phyloP scores from a whole-genome alignment of 2,113 vertebrate species.

The Cairina moschata region DNA sequence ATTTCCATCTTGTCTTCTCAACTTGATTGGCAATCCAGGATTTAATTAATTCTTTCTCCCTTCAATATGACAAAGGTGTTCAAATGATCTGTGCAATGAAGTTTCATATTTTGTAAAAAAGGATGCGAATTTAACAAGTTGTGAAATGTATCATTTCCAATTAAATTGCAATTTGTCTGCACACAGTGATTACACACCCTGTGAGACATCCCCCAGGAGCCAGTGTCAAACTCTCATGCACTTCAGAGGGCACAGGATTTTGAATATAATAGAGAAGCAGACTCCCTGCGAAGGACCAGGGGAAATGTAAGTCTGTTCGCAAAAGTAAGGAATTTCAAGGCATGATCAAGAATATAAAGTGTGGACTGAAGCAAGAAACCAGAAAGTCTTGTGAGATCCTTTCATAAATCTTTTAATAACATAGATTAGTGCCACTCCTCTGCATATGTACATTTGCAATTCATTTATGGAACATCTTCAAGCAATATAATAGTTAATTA shows the following conservation, averaged over 20 bases:
- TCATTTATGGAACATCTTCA: not conserved
- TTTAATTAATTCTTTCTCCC: slow-evolving; percentile 31
- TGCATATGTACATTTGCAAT: not conserved
- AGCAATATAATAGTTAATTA: slow-evolving; percentile 19
- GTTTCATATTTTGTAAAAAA: not conserved
- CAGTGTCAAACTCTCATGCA: not conserved
- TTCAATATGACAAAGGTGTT: not conserved
- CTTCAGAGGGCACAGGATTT: not conserved
- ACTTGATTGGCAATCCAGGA: not conserved
- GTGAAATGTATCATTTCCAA: not conserved
- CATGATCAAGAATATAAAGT: not conserved
- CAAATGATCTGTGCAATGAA: not conserved
- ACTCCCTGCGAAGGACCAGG: not conserved
- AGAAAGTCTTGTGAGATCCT: not conserved
- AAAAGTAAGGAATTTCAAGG: not conserved
- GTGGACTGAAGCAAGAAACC: not conserved
- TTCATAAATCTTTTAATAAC: slow-evolving; percentile 13
- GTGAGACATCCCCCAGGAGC: not conserved
- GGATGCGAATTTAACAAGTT: not conserved
- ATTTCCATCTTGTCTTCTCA: slow-evolving; percentile 42
- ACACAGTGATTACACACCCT: not conserved
- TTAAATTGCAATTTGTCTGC: not conserved
- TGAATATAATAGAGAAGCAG: not conserved
- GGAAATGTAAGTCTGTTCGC: not conserved
- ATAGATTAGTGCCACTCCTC: not conserved